Percentiles rank a stretch among this genome's conserved stretches.
phyloP scores from a whole-genome alignment of 2,797 vertebrate species.

The Acanthornis magna region DNA sequence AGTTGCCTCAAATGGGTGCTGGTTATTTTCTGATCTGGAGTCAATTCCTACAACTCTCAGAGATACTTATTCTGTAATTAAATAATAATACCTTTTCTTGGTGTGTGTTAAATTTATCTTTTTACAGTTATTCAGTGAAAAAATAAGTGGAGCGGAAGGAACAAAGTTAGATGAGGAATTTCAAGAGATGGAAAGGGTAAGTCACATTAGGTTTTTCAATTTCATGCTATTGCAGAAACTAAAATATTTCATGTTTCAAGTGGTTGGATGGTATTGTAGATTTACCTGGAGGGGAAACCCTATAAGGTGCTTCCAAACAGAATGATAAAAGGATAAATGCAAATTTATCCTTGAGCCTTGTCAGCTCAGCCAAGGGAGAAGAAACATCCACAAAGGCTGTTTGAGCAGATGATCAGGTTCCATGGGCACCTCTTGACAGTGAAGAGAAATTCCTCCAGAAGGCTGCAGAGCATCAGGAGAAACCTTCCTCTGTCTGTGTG shows the following conservation, averaged over 20 bases:
- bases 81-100: not conserved
- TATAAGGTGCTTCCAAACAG: not conserved
- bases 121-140: slow-evolving; percentile 90
- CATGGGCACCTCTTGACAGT: not conserved
- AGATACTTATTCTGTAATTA: not conserved
- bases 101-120: not conserved
- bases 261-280: not conserved
- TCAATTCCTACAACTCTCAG: not conserved
- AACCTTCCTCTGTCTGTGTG: not conserved
- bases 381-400: not conserved
- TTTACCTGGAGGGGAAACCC: not conserved
- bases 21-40: not conserved
- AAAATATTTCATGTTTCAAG: not conserved
- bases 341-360: not conserved
- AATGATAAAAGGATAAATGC: not conserved
- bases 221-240: not conserved
- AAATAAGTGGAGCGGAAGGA: slow-evolving; percentile 92
- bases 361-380: not conserved
- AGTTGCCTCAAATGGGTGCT: not conserved
- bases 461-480: not conserved
- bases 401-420: not conserved
- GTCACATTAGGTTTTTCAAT: not conserved
- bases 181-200: slow-evolving; percentile 93
- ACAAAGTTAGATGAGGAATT: slow-evolving; percentile 93
- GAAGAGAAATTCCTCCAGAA: not conserved